phyloP scores from a whole-genome alignment of 2,797 vertebrate genomes.

The Epinephelus awoara region DNA sequence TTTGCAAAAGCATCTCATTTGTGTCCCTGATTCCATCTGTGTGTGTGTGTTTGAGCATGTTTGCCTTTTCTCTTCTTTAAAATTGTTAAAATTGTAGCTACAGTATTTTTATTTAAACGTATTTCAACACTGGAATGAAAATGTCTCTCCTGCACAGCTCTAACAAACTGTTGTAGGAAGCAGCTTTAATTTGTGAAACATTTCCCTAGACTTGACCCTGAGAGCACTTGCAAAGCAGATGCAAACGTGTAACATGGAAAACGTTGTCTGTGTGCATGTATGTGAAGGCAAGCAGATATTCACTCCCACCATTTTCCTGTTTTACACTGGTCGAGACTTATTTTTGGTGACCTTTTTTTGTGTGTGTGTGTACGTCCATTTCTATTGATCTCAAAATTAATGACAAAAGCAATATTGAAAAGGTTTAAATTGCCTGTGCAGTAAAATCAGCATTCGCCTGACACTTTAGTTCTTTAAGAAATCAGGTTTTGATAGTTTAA shows the following conservation, averaged over 20 bases:
- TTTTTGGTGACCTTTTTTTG: background rate
- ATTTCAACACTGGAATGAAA: slow-evolving; percentile 6
- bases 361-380: background rate
- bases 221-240: slow-evolving; percentile 74
- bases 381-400: background rate
- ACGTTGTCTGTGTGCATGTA: slow-evolving; percentile 32
- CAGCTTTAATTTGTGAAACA: slow-evolving; percentile 57
- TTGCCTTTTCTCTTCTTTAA: background rate
- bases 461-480: background rate
- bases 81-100: background rate
- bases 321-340: background rate
- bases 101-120: background rate
- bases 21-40: background rate
- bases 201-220: slow-evolving; percentile 59
- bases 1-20: slow-evolving; percentile 5
- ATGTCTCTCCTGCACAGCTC: background rate
- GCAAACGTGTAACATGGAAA: slow-evolving; percentile 60
- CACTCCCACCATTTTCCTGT: background rate
- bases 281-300: slow-evolving; percentile 6
- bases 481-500: background rate
- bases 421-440: background rate
- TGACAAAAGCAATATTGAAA: background rate
- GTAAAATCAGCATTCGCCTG: background rate
- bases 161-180: slow-evolving; percentile 35
- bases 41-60: background rate